phyloP scores from a whole-genome alignment of 37 sponge, comb jelly and placozoan genomes.

The Trichoplax adhaerens region DNA sequence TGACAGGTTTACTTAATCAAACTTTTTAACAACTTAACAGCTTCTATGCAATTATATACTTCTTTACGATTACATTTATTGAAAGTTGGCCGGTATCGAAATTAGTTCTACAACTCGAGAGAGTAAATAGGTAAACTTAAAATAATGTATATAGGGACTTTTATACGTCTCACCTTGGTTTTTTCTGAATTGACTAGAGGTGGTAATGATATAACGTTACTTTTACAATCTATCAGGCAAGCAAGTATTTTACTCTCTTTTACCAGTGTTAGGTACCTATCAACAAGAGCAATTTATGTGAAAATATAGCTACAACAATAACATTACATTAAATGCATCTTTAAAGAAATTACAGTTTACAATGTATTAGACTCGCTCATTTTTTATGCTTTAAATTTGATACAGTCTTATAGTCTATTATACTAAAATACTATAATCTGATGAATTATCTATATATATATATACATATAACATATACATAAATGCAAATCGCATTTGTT shows the following conservation, averaged over 20 bases:
- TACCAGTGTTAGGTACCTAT: constrained; percentile 49
- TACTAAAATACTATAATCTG: too few species aligned
- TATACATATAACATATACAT: too few species aligned
- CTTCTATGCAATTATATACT: too few species aligned
- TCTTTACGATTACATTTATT: too few species aligned
- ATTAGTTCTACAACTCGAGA: too few species aligned
- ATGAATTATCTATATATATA: too few species aligned
- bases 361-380: constrained; percentile 4
- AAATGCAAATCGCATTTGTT: too few species aligned
- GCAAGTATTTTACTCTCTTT: constrained; percentile 26
- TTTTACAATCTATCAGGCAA: constrained; percentile 30
- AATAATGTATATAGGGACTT: too few species aligned
- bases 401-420: too few species aligned
- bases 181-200: constrained; percentile 67
- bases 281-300: background rate
- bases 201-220: constrained; percentile 60
- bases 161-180: constrained; percentile 28
- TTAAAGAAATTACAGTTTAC: constrained; percentile 37
- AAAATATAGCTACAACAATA: background rate
- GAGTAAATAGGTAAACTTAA: too few species aligned
- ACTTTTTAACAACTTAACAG: too few species aligned
- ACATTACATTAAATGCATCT: constrained; percentile 33
- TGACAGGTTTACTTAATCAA: background rate
- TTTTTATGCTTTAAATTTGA: constrained; percentile 3
- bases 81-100: too few species aligned